Evolutionary conservation across 2,113 vertebrate genomes (phyloP).

Genomic region (Phoxinus phoxinus): DNA sequence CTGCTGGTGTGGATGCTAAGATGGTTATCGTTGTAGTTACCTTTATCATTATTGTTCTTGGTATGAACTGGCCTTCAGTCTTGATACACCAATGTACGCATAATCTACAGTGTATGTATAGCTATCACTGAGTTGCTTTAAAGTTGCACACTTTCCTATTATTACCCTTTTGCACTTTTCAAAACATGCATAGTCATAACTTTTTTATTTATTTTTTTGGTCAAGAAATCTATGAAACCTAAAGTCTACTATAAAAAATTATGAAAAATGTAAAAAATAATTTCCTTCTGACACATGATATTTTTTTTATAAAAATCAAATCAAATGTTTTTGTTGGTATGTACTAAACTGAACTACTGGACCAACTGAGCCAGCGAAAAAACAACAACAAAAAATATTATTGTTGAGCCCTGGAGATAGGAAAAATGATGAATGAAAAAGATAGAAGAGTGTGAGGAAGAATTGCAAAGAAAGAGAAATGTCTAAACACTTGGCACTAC

Average conservation of each 20-base stretch:
- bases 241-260: too few species aligned
- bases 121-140: too few species aligned
- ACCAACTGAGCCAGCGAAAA: not conserved
- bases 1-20: too few species aligned
- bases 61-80: too few species aligned
- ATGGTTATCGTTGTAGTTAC: too few species aligned
- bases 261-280: not conserved
- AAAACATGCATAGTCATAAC: not conserved
- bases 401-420: not conserved
- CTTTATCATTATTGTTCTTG: too few species aligned
- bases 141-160: too few species aligned
- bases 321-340: not conserved
- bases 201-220: not conserved
- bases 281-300: not conserved
- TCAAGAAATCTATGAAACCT: not conserved
- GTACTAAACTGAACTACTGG: not conserved
- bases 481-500: not conserved
- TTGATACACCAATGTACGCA: too few species aligned
- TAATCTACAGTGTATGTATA: too few species aligned
- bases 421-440: not conserved
- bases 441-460: conserved; percentile 37
- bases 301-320: not conserved
- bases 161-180: too few species aligned
- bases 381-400: not conserved
- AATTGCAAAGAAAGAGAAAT: not conserved